These are phyloP conservation scores for Labeo rohita DNA, from an alignment of 2,113 vertebrate genomes.

Conservation along the genomic window DNA sequence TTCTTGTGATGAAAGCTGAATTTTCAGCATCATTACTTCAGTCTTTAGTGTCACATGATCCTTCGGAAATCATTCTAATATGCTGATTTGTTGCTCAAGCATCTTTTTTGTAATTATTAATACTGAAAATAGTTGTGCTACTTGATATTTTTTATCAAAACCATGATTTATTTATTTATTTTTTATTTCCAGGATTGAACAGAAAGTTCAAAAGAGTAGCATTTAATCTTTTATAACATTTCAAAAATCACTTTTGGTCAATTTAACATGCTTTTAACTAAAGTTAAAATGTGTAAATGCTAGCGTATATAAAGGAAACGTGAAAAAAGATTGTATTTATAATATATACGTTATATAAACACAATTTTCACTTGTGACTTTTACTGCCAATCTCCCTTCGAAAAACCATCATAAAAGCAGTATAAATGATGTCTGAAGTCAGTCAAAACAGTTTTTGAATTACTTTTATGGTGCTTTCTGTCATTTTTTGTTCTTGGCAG, in stretches of 20 bases:
- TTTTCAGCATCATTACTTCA: background rate
- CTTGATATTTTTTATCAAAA: too few relatives aligned
- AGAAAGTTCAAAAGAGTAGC: too few relatives aligned
- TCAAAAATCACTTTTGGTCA: too few relatives aligned
- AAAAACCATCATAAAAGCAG: background rate
- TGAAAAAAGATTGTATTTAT: too few relatives aligned
- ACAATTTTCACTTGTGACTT: background rate
- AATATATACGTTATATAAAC: background rate
- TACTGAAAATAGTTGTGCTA: background rate
- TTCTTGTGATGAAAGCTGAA: background rate
- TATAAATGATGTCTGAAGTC: background rate
- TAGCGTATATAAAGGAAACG: background rate
- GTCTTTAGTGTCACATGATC: background rate
- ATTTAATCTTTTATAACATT: too few relatives aligned
- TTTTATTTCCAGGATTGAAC: too few relatives aligned
- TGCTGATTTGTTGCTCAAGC: too few relatives aligned
- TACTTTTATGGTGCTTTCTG: background rate
- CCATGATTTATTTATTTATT: too few relatives aligned
- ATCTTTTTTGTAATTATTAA: background rate
- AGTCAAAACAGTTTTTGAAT: background rate
- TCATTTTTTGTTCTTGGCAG: background rate
- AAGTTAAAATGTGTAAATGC: background rate
- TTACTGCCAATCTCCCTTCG: background rate
- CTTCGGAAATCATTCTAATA: background rate
- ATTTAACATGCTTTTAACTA: too few relatives aligned